These are phyloP conservation scores for Pheosia tremula DNA, from an alignment of 2,888 invertebrate species.

Conservation along the genomic window DNA sequence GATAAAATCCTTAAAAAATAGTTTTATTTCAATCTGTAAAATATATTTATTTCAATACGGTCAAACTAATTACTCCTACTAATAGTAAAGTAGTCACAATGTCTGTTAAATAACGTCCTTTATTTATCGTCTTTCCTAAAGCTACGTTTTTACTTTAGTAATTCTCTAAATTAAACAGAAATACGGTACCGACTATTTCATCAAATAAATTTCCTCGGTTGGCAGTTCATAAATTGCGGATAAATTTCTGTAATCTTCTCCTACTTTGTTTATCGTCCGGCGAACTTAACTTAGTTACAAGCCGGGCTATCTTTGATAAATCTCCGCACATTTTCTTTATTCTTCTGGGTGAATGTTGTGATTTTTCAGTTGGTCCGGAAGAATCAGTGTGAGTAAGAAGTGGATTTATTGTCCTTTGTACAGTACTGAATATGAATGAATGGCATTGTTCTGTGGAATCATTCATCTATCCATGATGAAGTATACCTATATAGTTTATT, in stretches of 20 bases:
- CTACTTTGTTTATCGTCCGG: constrained; percentile 16
- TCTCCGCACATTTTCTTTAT: constrained; percentile 5
- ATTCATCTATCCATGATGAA: not conserved
- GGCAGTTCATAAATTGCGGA: constrained; percentile 24
- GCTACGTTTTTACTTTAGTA: no score
- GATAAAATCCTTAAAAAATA: no score
- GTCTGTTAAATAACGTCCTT: no score
- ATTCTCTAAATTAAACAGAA: constrained; percentile 8
- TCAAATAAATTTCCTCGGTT: constrained; percentile 16
- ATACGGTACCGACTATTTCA: constrained; percentile 7
- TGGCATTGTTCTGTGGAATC: not conserved
- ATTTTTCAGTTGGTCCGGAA: constrained; percentile 1
- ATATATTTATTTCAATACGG: no score
- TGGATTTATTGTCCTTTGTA: not conserved
- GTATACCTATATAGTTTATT: no score
- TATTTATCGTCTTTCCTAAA: no score
- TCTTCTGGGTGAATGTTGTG: not conserved
- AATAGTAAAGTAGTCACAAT: no score
- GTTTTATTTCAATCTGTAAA: no score
- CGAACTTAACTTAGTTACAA: constrained; percentile 7
- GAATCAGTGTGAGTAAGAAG: not conserved
- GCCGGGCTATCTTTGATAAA: constrained; percentile 10
- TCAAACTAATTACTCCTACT: no score
- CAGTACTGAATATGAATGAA: constrained; percentile 1
- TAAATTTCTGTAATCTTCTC: constrained; percentile 17